Evolutionary conservation across 1,140 invertebrate species (phyloP).

Genomic region (Drosophila trapezifrons): DNA sequence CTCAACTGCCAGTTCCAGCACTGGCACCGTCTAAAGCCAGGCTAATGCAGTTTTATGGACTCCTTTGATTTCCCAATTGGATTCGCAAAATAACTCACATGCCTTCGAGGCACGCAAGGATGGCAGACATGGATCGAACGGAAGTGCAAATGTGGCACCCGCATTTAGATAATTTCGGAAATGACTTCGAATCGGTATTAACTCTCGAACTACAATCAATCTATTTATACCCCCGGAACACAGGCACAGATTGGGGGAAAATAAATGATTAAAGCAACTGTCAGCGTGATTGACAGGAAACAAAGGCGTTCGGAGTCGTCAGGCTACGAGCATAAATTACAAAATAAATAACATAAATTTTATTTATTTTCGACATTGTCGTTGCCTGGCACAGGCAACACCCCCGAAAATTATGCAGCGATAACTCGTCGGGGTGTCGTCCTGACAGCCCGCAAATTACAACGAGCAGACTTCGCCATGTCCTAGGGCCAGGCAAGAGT

Average conservation of each 20-base stretch:
- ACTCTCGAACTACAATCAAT: slow-evolving; percentile 44
- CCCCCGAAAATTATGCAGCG: slow-evolving; percentile 46
- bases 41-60: slow-evolving; percentile 16
- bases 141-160: slow-evolving; percentile 22
- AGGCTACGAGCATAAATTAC: slow-evolving; percentile 71
- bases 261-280: slow-evolving; percentile 69
- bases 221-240: slow-evolving; percentile 8
- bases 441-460: slow-evolving; percentile 38
- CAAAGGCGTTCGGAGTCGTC: slow-evolving; percentile 30
- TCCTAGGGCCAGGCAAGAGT: neutral
- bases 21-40: slow-evolving; percentile 10
- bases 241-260: slow-evolving; percentile 5
- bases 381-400: slow-evolving; percentile 59
- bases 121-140: slow-evolving; percentile 6
- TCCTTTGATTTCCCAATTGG: slow-evolving; percentile 22
- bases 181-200: slow-evolving; percentile 18
- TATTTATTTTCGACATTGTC: slow-evolving; percentile 54
- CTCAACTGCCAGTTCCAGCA: neutral
- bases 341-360: slow-evolving; percentile 78
- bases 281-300: slow-evolving; percentile 67
- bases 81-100: slow-evolving; percentile 19
- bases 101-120: slow-evolving; percentile 25
- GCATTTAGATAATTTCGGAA: slow-evolving; percentile 30
- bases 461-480: slow-evolving; percentile 5
- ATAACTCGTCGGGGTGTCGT: slow-evolving; percentile 36